Percentiles rank a stretch among this genome's conserved stretches.
Evolutionary conservation across 2,113 vertebrate species (phyloP).

Genomic region (Noturus placidus): DNA sequence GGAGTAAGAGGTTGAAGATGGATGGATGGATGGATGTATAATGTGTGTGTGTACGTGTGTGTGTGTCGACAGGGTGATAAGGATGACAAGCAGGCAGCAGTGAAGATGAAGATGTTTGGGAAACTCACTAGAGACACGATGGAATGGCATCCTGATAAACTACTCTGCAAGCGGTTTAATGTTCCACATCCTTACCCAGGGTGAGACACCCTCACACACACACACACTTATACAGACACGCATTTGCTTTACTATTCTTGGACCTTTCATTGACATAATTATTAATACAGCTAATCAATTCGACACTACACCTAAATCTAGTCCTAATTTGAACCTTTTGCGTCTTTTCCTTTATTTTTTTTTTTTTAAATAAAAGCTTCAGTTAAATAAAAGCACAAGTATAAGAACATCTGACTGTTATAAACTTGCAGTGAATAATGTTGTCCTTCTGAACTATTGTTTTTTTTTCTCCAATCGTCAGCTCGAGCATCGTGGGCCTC

Average conservation of each 20-base stretch:
- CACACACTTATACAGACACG: neutral
- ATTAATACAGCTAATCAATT: neutral
- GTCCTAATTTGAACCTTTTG: neutral
- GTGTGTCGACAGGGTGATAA: slow-evolving; percentile 73
- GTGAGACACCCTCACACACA: slow-evolving; percentile 66
- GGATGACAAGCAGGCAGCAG: slow-evolving; percentile 82
- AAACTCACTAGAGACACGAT: slow-evolving; percentile 87
- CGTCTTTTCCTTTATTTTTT: neutral
- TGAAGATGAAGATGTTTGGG: slow-evolving; percentile 96
- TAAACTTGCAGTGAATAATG: no score
- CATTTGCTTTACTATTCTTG: neutral
- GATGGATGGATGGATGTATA: no score
- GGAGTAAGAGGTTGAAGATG: no score
- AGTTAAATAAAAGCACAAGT: no score
- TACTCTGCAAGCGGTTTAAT: slow-evolving; percentile 95
- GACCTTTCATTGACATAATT: neutral
- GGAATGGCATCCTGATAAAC: slow-evolving; percentile 92
- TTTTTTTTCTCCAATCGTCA: slow-evolving; percentile 60
- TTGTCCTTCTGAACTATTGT: neutral
- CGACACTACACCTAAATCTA: neutral
- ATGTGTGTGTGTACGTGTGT: neutral
- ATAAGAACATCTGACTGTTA: neutral
- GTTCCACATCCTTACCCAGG: slow-evolving; percentile 88
- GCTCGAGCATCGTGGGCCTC: slow-evolving; percentile 82
- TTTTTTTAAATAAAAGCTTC: no score